These are phyloP conservation scores for Epizoanthus scotinus DNA, from an alignment of 92 coral and sea anemone genomes.

Conservation along the genomic window DNA sequence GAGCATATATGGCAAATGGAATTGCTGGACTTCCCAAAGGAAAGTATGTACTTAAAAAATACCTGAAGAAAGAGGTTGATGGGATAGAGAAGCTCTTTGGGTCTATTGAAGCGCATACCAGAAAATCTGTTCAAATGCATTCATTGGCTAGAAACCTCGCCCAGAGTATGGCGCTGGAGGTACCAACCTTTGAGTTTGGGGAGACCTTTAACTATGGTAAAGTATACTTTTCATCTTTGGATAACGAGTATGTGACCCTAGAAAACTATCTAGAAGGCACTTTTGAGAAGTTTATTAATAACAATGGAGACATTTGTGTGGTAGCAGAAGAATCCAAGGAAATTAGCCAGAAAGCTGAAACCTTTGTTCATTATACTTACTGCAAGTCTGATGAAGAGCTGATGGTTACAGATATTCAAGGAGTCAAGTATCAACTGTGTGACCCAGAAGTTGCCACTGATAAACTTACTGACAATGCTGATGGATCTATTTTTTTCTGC, in stretches of 20 bases:
- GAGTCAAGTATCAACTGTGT: constrained; percentile 44
- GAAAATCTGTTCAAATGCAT: constrained; percentile 71
- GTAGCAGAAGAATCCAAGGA: constrained; percentile 33
- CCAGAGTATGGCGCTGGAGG: constrained; percentile 48
- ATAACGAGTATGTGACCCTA: constrained; percentile 58
- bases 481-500: constrained; percentile 46
- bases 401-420: constrained; percentile 50
- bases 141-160: constrained; percentile 69
- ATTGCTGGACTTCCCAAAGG: constrained; percentile 41
- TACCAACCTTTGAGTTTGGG: constrained; percentile 50
- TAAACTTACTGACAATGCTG: constrained; percentile 41
- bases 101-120: constrained; percentile 58
- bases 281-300: constrained; percentile 57
- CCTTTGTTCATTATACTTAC: constrained; percentile 34
- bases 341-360: constrained; percentile 57
- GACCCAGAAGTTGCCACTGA: constrained; percentile 49
- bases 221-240: constrained; percentile 55
- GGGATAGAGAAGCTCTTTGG: constrained; percentile 4
- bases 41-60: constrained; percentile 36
- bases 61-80: constrained; percentile 37
- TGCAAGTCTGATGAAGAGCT: constrained; percentile 44
- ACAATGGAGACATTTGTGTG: constrained; percentile 59
- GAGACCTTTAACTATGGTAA: constrained; percentile 54
- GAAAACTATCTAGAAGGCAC: constrained; percentile 55
- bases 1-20: constrained; percentile 36